Percentiles rank a stretch among this genome's conserved stretches.
phyloP scores from a whole-genome alignment of 2,113 vertebrate species.

The Dolichotis patagonum region DNA sequence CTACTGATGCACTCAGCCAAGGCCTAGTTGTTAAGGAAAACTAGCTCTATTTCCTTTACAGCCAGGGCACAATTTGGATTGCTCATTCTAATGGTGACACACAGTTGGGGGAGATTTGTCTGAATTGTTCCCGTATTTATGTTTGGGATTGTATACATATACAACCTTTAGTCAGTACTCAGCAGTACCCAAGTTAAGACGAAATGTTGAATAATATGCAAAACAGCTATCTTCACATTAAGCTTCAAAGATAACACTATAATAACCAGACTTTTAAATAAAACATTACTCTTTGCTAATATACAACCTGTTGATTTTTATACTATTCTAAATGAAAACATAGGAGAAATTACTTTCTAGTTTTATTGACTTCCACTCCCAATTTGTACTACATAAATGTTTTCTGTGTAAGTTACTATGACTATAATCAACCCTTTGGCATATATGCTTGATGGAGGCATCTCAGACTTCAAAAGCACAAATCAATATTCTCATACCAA shows the following conservation, averaged over 20 bases:
- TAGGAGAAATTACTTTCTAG: neutral
- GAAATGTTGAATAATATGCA: neutral
- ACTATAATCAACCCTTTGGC: neutral
- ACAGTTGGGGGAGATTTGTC: neutral
- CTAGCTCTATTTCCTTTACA: neutral
- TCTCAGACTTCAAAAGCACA: neutral
- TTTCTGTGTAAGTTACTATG: neutral
- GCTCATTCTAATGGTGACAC: neutral
- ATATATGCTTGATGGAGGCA: neutral
- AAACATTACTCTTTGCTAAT: neutral
- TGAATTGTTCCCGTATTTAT: neutral
- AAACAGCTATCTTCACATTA: neutral
- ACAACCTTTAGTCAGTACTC: neutral
- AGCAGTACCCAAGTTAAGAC: conserved; percentile 4
- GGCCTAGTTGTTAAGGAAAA: neutral
- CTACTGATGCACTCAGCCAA: neutral
- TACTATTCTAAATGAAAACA: neutral
- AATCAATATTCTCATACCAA: neutral
- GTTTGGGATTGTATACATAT: neutral
- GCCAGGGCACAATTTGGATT: neutral
- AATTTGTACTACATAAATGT: conserved; percentile 49
- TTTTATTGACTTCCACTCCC: conserved; percentile 1
- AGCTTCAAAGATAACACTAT: neutral
- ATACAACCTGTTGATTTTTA: neutral
- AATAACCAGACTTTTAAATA: neutral